A percentile compares a stretch with the other conserved stretches of the same genome.
These are phyloP conservation scores for Psammodynastes pulverulentus DNA, from an alignment of 2,113 vertebrate genomes.

Conservation along the genomic window DNA sequence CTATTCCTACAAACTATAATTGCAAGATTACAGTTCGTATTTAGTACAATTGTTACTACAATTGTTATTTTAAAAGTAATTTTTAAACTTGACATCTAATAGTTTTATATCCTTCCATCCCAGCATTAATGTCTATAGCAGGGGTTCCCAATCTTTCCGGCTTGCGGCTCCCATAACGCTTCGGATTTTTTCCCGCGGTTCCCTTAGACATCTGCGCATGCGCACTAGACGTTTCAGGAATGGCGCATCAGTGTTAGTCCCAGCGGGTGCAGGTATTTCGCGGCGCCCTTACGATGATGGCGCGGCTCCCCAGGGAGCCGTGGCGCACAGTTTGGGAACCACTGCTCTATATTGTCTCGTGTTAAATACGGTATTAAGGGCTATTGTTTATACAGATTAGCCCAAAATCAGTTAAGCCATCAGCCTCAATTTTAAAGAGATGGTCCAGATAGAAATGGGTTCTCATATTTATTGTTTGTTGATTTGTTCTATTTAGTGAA, in stretches of 20 bases:
- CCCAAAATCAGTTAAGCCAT: neutral
- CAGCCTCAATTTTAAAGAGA: neutral
- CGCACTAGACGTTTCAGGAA: too few relatives aligned
- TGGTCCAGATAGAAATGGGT: neutral
- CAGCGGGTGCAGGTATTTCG: too few relatives aligned
- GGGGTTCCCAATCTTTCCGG: too few relatives aligned
- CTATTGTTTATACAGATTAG: neutral
- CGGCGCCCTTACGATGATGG: too few relatives aligned
- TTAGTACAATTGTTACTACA: neutral
- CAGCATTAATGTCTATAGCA: neutral
- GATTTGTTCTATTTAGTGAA: constrained; percentile 6
- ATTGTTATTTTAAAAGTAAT: neutral
- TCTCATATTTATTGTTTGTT: neutral
- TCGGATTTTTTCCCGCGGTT: too few relatives aligned
- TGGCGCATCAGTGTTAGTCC: too few relatives aligned
- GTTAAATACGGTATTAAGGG: neutral
- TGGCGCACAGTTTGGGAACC: too few relatives aligned
- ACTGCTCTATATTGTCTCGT: neutral
- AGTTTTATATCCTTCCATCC: neutral
- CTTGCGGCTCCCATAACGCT: too few relatives aligned
- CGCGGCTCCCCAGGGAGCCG: too few relatives aligned
- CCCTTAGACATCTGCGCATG: too few relatives aligned
- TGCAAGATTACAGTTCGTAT: neutral
- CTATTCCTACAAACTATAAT: neutral
- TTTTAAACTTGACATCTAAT: neutral